Conservation (phyloP, 2,888 invertebrate species). For the Strigamia maritima region DNA sequence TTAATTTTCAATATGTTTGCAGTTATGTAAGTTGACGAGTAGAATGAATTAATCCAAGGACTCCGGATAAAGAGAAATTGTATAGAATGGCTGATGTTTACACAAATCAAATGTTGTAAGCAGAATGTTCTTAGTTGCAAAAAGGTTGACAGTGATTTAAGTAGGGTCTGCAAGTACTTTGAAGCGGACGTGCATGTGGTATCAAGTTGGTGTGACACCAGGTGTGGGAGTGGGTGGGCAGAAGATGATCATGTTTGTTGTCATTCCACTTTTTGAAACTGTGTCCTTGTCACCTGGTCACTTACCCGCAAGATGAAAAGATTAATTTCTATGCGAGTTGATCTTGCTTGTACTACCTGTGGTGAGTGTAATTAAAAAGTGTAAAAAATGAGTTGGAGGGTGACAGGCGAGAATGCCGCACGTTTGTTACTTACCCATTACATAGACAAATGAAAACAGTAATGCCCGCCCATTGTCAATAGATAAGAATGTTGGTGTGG, state of each 20-base stretch:
- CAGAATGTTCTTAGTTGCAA: conserved; percentile 3
- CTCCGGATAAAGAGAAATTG: background rate
- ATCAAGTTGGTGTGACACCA: background rate
- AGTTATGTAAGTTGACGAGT: background rate
- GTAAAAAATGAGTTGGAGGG: conserved; percentile 24
- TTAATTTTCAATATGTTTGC: background rate
- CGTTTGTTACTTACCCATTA: conserved; percentile 24
- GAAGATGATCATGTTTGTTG: conserved; percentile 30
- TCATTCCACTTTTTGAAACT: conserved; percentile 21
- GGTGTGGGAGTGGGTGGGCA: conserved; percentile 5
- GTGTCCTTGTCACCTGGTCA: conserved; percentile 34
- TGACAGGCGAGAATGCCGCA: conserved; percentile 1
- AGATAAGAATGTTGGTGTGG: background rate
- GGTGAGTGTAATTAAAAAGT: conserved; percentile 32
- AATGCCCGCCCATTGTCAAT: conserved; percentile 8
- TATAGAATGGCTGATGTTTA: background rate
- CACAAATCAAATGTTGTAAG: background rate
- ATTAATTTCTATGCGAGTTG: conserved; percentile 19
- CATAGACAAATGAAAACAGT: conserved; percentile 6
- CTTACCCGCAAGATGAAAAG: conserved; percentile 31
- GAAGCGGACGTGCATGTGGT: background rate
- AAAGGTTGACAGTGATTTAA: conserved; percentile 29
- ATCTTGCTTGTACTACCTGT: conserved; percentile 34
- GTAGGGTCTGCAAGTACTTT: conserved; percentile 18
- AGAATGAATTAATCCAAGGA: background rate